Base-by-base conservation (phyloP, 1,140 invertebrate genomes). In the Papilio polytes region DNA sequence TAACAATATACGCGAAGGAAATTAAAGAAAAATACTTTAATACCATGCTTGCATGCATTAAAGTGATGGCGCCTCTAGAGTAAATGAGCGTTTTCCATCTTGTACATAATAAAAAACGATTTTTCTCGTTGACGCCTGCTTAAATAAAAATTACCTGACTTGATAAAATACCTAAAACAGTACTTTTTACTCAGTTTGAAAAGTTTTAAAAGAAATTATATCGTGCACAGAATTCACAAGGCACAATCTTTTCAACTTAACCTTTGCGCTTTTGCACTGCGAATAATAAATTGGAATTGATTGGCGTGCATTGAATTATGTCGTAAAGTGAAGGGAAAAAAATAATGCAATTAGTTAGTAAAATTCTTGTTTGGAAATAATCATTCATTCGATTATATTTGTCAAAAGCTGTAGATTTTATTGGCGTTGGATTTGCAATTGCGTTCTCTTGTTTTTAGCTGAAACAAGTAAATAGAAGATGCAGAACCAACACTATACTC, bases 241-340 rank as follows among this genome's bases (percentile, higher is more conserved):
- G 20, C 20, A 76, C 20, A 53, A 76, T 51, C 12, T 76, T 76
- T 18, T 76, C 31, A 51, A 51, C 48, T 76, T 76, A 76, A 76
- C 74, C 74, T 76, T 76, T 76, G 44, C 74, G 74, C 48, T 22
- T 51, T 51, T 76, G 74, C 74, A 53, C 48, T 26, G 74, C 74
- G 74, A 76, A 76, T 76, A 76, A 76, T 76, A 76, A 76, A 76
- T 76, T 76, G 46, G 0, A 51, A 76, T 76, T 53, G 74, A 76
- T 76, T 76, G 74, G 46, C 22, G 48, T 26, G 15, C 22, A 36
- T 76, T 31, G 22, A 51, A 76, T 76, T 76, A 76, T 51, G 74
- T 76, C 63, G 63, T 3, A 31, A 70, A 15, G 63, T 53, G 20
- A 76, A 74, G 13, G 20, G 22, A 20, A 56, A 56, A 1, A 7